phyloP scores from a whole-genome alignment of 2,113 vertebrate genomes.

The Gallinago jamesoni region DNA sequence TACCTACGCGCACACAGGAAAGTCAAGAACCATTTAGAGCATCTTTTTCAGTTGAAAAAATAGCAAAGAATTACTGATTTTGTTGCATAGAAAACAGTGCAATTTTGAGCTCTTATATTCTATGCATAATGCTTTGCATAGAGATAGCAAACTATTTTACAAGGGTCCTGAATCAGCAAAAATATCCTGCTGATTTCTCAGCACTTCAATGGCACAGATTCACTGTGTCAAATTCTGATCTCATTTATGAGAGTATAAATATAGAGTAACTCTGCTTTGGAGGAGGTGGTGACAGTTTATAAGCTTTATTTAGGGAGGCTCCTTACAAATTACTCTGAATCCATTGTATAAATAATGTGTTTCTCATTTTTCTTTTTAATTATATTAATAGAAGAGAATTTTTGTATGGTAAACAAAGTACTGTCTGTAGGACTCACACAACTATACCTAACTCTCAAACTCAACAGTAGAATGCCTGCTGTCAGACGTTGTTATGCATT shows the following conservation, averaged over 20 bases:
- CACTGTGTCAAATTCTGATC: neutral
- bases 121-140: neutral
- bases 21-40: neutral
- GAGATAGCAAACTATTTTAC: neutral
- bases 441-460: neutral
- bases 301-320: neutral
- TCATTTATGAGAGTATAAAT: neutral
- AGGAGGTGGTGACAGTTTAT: neutral
- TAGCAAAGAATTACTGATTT: neutral
- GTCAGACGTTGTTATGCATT: neutral
- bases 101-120: neutral
- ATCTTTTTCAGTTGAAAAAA: neutral
- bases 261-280: neutral
- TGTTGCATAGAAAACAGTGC: neutral
- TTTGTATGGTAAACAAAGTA: neutral
- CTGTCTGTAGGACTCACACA: neutral
- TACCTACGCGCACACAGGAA: fast-evolving
- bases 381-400: neutral
- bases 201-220: neutral
- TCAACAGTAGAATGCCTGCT: neutral
- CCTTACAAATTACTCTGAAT: neutral
- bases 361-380: neutral
- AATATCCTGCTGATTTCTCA: neutral
- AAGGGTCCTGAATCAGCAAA: neutral
- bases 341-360: neutral